These are phyloP conservation scores for Erynnis tages DNA, from an alignment of 2,888 invertebrate species.

Conservation along the genomic window DNA sequence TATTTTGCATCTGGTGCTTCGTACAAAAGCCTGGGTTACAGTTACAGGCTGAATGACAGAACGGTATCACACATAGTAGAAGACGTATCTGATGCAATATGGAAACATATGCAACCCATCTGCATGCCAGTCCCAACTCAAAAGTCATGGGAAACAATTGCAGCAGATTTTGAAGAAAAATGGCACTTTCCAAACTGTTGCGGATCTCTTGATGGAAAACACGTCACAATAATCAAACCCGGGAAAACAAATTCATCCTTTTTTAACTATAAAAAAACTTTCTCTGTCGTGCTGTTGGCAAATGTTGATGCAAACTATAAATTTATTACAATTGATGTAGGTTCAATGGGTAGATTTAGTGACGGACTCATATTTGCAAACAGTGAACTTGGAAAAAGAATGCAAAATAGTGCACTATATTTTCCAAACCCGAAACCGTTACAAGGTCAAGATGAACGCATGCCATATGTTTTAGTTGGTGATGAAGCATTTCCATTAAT, in stretches of 20 bases:
- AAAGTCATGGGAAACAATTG: slow-evolving; percentile 27
- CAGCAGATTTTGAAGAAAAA: slow-evolving; percentile 21
- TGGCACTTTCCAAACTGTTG: slow-evolving; percentile 32
- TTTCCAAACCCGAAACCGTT: too few relatives aligned
- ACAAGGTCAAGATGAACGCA: too few relatives aligned
- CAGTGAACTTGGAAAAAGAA: too few relatives aligned
- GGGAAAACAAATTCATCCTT: slow-evolving; percentile 29
- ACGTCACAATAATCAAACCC: slow-evolving; percentile 35
- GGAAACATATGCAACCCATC: slow-evolving; percentile 27
- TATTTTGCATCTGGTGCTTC: too few relatives aligned
- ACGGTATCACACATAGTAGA: too few relatives aligned
- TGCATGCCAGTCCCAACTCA: slow-evolving; percentile 29
- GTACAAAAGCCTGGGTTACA: too few relatives aligned
- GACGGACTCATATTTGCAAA: too few relatives aligned
- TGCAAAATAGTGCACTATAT: too few relatives aligned
- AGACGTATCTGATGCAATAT: too few relatives aligned
- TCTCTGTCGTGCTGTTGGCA: slow-evolving; percentile 31
- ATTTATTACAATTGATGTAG: slow-evolving; percentile 31
- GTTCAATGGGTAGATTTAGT: slow-evolving; percentile 24
- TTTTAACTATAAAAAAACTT: slow-evolving; percentile 33
- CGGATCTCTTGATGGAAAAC: slow-evolving; percentile 35
- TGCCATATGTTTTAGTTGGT: too few relatives aligned
- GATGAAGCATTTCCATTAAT: too few relatives aligned
- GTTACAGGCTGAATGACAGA: too few relatives aligned
- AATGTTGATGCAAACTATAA: slow-evolving; percentile 31